Evolutionary conservation across 2,797 vertebrate genomes (phyloP).

Genomic region (Orientallactaga sibirica): DNA sequence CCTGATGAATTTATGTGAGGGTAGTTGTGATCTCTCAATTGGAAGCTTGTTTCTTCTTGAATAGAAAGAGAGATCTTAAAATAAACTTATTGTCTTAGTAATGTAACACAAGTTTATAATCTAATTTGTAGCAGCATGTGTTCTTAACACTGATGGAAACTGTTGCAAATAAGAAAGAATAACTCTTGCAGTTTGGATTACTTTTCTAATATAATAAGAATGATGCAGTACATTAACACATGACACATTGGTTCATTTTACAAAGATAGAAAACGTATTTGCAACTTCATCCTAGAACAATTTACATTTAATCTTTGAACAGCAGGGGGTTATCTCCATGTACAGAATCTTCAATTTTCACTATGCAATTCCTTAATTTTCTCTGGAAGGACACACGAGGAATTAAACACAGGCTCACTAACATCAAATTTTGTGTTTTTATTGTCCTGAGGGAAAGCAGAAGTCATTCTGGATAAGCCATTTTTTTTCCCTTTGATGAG

Average conservation of each 20-base stretch:
- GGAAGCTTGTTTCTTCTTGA: constrained; percentile 20
- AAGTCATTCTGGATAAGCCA: constrained; percentile 41
- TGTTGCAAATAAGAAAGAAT: constrained; percentile 57
- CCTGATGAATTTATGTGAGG: constrained; percentile 28
- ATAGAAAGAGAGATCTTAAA: constrained; percentile 30
- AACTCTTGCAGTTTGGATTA: constrained; percentile 53
- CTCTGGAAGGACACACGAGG: constrained; percentile 58
- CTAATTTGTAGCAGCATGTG: not conserved
- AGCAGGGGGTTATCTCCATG: constrained; percentile 12
- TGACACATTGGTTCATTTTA: constrained; percentile 66
- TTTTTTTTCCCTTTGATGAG: constrained; percentile 29
- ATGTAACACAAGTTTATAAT: constrained; percentile 33
- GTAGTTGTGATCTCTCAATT: not conserved
- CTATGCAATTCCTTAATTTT: constrained; percentile 67
- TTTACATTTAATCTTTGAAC: constrained; percentile 81
- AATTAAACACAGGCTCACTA: constrained; percentile 59
- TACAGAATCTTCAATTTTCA: constrained; percentile 76
- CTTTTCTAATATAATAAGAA: constrained; percentile 53
- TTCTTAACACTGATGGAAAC: constrained; percentile 62
- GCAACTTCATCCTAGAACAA: constrained; percentile 57
- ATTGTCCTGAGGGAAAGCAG: constrained; percentile 62
- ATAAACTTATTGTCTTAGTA: constrained; percentile 28
- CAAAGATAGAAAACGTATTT: constrained; percentile 67
- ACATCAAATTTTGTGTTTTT: constrained; percentile 57
- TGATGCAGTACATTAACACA: constrained; percentile 45